Base-by-base conservation (phyloP, 2,888 invertebrate species). In the Philaethria dido region DNA sequence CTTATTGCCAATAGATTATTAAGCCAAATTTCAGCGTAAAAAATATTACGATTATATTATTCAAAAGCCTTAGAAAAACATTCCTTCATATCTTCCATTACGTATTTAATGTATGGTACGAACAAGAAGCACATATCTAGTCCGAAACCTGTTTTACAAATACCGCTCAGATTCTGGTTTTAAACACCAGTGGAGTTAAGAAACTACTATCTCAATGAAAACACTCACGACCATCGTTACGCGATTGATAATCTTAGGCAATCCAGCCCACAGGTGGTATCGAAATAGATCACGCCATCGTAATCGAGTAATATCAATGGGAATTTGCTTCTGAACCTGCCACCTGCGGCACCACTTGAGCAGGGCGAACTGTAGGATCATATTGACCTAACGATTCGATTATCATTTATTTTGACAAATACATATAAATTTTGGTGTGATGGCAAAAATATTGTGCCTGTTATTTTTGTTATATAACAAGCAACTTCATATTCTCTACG, bases 211-310 rank as follows among this genome's bases (percentile, higher is more conserved):
- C 72, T 68, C 52, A 68, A 68, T 69, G 70, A 73, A n/a, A n/a
- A n/a, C n/a, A 73, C 70, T 72, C 69, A 66, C 63, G 48, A 62
- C 69, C 69, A 66, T 70, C 69, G 72, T 66, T 61, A 69, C 65
- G 67, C 50, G 69, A 68, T 70, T 66, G 70, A 72, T 72, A 71
- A 69, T 71, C 62, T 69, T 69, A 61, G 59, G 71, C 68, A 70
- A 72, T 68, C n/a, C 70, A 65, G 45, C 68, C 62, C 59, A 54
- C 67, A 47, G 66, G 57, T 57, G 42, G 69, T 72, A 73, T 72
- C 72, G 74, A 78, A 80, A 80, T 80, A 78, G 77, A 72, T 69
- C 69, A 67, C 65, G 59, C 65, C 74, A 86, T 86, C 82, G 70
- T 70, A 77, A 50, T 65, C 64, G 82, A 64, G 61, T 61, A 62